Evolutionary conservation across 2,797 vertebrate genomes (phyloP), one percentile per base, ranked within the genome.

Genomic region (Rhynchonycteris naso): DNA sequence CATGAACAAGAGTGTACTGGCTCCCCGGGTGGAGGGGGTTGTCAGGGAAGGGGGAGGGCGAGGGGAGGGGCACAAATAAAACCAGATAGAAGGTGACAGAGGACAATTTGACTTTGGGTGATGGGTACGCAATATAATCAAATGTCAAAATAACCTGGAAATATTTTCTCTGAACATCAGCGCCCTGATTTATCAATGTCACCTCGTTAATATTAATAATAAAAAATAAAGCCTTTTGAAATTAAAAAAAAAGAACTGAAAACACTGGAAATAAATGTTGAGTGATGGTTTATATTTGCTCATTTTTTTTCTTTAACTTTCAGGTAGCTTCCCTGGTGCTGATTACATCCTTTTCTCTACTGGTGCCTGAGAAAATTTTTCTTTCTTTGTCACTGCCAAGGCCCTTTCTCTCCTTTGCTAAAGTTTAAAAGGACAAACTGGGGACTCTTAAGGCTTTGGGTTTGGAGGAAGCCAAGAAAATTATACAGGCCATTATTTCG

Each of bases 181-280:
- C n/a, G n/a, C n/a, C n/a, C n/a, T n/a, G n/a, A n/a, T n/a, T n/a
- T n/a, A n/a, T n/a, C n/a, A n/a, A n/a, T n/a, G n/a, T n/a, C n/a
- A n/a, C n/a, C n/a, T n/a, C n/a, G n/a, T n/a, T n/a, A n/a, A n/a
- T n/a, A n/a, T n/a, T n/a, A n/a, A n/a, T n/a, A n/a, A n/a, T n/a
- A n/a, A n/a, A n/a, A n/a, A n/a, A n/a, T n/a, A n/a, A n/a, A n/a
- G n/a, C n/a, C n/a, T n/a, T n/a, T n/a, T n/a, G n/a, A n/a, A n/a
- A n/a, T 63, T 92, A 43, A 93, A 88, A 79, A 85, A 85, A 54
- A 93, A 88, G 78, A 80, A 81, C 33, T 66, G 54, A 69, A 86
- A 93, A 94, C 92, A 81, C 33, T 66, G 54, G 74, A 86, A 93
- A 94, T 93, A 95, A 88, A 85, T 76, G 58, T 88, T 91, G 83